Percentiles rank a stretch among this genome's conserved stretches.
Evolutionary conservation across 2,797 vertebrate genomes (phyloP).

Genomic region (Xyrichtys novacula): DNA sequence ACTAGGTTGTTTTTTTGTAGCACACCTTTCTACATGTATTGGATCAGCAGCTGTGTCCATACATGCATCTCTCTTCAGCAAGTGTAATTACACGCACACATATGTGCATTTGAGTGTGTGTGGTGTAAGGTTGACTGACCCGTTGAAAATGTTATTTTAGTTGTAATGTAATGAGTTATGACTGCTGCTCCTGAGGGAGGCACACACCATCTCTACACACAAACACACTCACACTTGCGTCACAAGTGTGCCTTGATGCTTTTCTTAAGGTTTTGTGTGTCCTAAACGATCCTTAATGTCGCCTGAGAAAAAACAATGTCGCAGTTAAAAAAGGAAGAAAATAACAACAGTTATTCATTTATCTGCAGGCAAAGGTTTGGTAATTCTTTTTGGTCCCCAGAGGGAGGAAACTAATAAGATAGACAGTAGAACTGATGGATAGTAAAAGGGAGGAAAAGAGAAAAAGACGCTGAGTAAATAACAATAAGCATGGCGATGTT

Average conservation of each 20-base stretch:
- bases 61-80: neutral
- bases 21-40: neutral
- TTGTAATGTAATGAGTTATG: constrained; percentile 76
- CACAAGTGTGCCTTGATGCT: constrained; percentile 42
- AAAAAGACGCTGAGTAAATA: constrained; percentile 9
- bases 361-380: constrained; percentile 40
- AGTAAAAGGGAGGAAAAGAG: constrained; percentile 18
- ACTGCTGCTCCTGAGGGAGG: constrained; percentile 71
- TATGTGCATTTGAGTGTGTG: neutral
- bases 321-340: constrained; percentile 20
- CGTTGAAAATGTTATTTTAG: constrained; percentile 68
- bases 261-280: constrained; percentile 51
- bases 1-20: neutral
- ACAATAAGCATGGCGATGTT: constrained; percentile 14
- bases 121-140: constrained; percentile 59
- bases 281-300: constrained; percentile 59
- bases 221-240: constrained; percentile 48
- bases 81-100: neutral
- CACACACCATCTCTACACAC: constrained; percentile 56
- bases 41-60: neutral
- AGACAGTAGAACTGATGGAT: constrained; percentile 35
- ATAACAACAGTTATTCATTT: constrained; percentile 41
- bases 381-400: constrained; percentile 23
- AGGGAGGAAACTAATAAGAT: constrained; percentile 29
- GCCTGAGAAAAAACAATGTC: constrained; percentile 40